Evolutionary conservation across 92 coral and sea anemone species (phyloP), one percentile per base, ranked within the genome.

Genomic region (Epizoanthus illoricatus): DNA sequence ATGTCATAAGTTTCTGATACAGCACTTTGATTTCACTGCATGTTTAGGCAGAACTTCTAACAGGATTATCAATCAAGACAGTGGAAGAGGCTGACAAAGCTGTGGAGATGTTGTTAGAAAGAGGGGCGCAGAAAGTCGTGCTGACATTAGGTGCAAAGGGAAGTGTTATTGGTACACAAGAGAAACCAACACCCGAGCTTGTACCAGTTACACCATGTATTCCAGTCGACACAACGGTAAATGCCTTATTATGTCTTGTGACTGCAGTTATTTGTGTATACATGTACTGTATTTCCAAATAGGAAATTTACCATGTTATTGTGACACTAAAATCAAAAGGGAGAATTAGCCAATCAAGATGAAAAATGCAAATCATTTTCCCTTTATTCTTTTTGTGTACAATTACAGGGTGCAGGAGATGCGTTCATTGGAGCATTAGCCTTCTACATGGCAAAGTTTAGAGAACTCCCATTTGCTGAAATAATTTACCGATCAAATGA

Each of bases 361-460:
- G 7, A 43, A 7, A 43, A 43, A 43, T 43, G 49, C 49, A 0
- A 52, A 52, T 52, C 10, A 16, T 52, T 5, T 52, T 52, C 56
- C 12, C 73, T 69, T 40, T 0, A 39, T 16, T 72, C 0, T 72
- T 73, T 21, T 11, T 23, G 54, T 47, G 15, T 11, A 43, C 68
- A 52, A 52, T 84, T 28, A 3, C 67, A 97, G 99, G 99, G 99
- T n/a, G 99, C 99, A 65, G 99, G 99, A 19, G 99, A 97, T 91
- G 99, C 99, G 18, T 97, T 97, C 56, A 94, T 97, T 57, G 99
- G 99, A 63, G 99, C 99, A 10, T 75, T 97, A 79, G 99, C 99
- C 12, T 97, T 86, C 85, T 97, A 88, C 79, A 85, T 91, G 87
- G 93, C 99, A 39, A 97, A 97, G 86, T 93, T 78, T 91, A 90